A percentile compares a stretch with the other conserved stretches of the same genome.
Conservation (phyloP, 2,888 invertebrate genomes). For the Drosophila stalkeri region DNA sequence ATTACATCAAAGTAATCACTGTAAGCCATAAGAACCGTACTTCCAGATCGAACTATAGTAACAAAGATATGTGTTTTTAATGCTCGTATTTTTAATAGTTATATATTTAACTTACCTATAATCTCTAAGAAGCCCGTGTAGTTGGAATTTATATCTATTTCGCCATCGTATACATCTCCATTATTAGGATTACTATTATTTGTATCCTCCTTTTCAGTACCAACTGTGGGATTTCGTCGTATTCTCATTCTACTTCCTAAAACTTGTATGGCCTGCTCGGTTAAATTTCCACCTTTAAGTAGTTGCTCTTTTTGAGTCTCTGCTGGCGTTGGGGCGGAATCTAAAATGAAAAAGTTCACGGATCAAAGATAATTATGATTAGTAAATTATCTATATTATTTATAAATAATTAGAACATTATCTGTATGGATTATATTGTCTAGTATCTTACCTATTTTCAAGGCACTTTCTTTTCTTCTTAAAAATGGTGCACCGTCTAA, state of each 20-base stretch:
- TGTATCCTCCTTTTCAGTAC: conserved; percentile 61
- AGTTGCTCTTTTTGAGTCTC: conserved; percentile 76
- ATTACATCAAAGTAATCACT: conserved; percentile 91
- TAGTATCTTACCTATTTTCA: conserved; percentile 24
- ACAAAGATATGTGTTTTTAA: neutral
- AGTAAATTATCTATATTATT: neutral
- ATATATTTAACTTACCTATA: conserved; percentile 87
- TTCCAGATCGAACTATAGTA: conserved; percentile 75
- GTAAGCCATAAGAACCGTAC: conserved; percentile 88
- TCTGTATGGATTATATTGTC: neutral
- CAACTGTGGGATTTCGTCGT: conserved; percentile 76
- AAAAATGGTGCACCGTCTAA: conserved; percentile 71
- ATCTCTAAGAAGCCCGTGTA: conserved; percentile 95
- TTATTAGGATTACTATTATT: conserved; percentile 28
- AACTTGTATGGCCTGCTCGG: conserved; percentile 81
- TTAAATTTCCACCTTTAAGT: conserved; percentile 76
- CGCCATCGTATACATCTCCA: conserved; percentile 88
- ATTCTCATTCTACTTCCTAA: conserved; percentile 73
- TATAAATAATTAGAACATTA: neutral
- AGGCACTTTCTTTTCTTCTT: conserved; percentile 36
- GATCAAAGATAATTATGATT: neutral
- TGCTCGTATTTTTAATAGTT: neutral
- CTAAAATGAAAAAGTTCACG: conserved; percentile 7
- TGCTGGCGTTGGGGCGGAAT: conserved; percentile 47
- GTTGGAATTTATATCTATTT: conserved; percentile 90